phyloP scores from a whole-genome alignment of 2,113 vertebrate genomes.

The Otus sunia region DNA sequence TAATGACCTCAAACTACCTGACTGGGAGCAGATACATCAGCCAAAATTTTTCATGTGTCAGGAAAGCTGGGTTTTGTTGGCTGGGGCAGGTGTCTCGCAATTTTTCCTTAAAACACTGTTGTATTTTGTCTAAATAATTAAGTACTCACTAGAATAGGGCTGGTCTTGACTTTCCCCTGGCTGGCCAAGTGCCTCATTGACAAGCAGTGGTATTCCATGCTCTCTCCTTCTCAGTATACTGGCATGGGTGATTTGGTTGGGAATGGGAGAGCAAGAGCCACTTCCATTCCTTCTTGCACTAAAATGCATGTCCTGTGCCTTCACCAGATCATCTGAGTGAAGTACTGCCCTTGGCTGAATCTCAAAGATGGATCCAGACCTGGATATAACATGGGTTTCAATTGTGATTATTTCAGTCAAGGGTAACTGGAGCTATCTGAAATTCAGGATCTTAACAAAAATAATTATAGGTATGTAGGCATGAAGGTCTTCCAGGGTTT shows the following conservation, averaged over 20 bases:
- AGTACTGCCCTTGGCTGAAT: background rate
- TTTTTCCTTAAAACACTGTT: background rate
- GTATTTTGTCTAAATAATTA: background rate
- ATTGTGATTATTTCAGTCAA: background rate
- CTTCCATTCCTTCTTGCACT: background rate
- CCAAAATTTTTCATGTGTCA: background rate
- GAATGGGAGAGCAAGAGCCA: background rate
- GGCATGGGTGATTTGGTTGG: background rate
- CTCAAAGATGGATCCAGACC: background rate
- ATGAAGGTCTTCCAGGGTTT: background rate
- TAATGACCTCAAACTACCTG: background rate
- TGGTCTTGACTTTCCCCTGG: background rate
- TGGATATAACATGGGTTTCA: background rate
- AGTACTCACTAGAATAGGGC: background rate
- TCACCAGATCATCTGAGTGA: background rate
- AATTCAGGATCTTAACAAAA: background rate
- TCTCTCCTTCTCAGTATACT: background rate
- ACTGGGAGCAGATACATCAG: background rate
- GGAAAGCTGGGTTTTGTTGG: background rate
- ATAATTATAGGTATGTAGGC: background rate
- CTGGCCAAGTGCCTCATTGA: fast-evolving
- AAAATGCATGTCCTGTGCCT: background rate
- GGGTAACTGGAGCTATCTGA: background rate
- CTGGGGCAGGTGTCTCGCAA: fast-evolving
- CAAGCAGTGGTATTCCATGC: background rate